phyloP scores from a whole-genome alignment of 2,888 invertebrate species.

The Sylvicola fuscatus region DNA sequence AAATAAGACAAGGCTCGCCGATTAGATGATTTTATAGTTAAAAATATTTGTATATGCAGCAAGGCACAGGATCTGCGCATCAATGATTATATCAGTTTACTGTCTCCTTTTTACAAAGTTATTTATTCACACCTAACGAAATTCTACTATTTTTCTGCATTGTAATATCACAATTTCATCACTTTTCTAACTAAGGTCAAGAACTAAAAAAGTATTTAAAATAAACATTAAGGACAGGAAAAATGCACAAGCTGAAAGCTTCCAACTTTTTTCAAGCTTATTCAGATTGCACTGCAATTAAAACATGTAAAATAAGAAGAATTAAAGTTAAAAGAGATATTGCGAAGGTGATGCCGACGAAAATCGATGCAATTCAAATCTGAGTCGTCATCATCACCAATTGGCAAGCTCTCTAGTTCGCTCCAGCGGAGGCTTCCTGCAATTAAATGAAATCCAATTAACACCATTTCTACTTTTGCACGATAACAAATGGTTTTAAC shows the following conservation, averaged over 20 bases:
- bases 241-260: no score
- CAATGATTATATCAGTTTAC: background rate
- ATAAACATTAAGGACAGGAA: no score
- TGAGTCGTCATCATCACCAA: conserved; percentile 14
- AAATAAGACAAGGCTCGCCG: no score
- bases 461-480: no score
- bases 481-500: no score
- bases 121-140: no score
- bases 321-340: background rate
- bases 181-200: conserved; percentile 1
- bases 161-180: conserved; percentile 3
- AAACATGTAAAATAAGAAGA: background rate
- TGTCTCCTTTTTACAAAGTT: no score
- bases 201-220: no score
- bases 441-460: conserved; percentile 3
- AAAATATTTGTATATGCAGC: no score
- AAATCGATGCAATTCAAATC: no score
- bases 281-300: background rate
- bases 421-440: conserved; percentile 23
- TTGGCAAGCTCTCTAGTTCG: conserved; percentile 22
- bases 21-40: no score
- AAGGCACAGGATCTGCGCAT: conserved; percentile 4
- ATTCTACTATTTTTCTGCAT: background rate
- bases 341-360: background rate
- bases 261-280: no score